Conservation (phyloP, 2,888 invertebrate genomes). For the Amphipoea oculea region DNA sequence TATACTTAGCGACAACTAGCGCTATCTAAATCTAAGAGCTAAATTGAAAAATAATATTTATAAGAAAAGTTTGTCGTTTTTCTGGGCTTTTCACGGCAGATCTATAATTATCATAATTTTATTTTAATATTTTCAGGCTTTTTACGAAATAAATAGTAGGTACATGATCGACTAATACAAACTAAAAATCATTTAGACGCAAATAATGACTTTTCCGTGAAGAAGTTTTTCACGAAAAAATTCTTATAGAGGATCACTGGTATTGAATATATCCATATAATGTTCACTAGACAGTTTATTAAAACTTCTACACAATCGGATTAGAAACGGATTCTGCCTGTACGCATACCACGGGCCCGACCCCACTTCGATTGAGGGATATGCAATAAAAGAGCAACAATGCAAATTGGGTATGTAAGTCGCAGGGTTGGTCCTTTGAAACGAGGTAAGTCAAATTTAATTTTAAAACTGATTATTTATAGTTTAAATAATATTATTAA, state of each 20-base stretch:
- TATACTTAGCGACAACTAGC: not conserved
- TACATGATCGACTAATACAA: not conserved
- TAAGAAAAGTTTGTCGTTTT: not conserved
- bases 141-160: not conserved
- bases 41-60: not conserved
- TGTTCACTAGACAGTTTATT: too few species aligned
- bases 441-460: not conserved
- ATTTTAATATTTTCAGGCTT: not conserved
- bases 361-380: too few species aligned
- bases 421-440: not conserved
- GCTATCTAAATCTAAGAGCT: not conserved
- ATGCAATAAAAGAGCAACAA: not conserved
- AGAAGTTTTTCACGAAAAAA: not conserved
- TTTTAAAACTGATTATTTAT: not conserved
- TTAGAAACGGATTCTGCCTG: too few species aligned
- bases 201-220: not conserved
- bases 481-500: not conserved
- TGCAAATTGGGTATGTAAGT: not conserved
- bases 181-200: not conserved
- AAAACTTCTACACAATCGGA: too few species aligned
- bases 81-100: not conserved
- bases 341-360: too few species aligned
- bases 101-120: not conserved
- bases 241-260: not conserved
- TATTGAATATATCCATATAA: not conserved